Evolutionary conservation across 2,888 invertebrate species (phyloP), one percentile per base, ranked within the genome.

Genomic region (Uloborus plumipes): DNA sequence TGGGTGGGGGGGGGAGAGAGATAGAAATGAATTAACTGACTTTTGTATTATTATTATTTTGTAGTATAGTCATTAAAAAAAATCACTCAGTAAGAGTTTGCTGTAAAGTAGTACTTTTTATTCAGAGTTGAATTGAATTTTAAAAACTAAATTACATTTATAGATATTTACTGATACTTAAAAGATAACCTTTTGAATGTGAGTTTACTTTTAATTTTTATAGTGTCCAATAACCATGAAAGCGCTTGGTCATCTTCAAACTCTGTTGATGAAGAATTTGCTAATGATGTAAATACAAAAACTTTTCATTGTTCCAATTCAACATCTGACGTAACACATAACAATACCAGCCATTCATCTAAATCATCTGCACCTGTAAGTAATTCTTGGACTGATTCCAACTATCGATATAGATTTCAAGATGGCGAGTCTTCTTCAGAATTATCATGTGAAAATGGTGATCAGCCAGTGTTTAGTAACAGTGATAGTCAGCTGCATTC

Each of bases 221-320:
- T 31, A 80, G 80, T 80, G 80, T 80, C 74, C 74, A 80, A 20
- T 64, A 74, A 72, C 65, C 80, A 74, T 64, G 80, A 80, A 49
- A 74, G 47, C 16, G 50, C 51, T 49, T 80, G 80, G 80, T 74
- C 80, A 49, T 74, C 80, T 47, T 69, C 69, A n/a, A 80, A 51
- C 55, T 70, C 74, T 20, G 49, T 70, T 14, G 69, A 80, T 16
- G 80, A 80, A 49, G 80, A 80, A 58, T 69, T 65, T 39, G 50
- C 22, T 49, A 80, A 80, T 50, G 61, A 74, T 74, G 70, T 64
- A 69, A 74, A 80, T 80, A 73, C 55, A 18, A 79, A 73, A 18
- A 31, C 73, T n/a, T 70, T 69, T 58, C 74, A 74, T 58, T 49
- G 64, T 39, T 64, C 55, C 3, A 80, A 74, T 16, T 74, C 80